Conservation (phyloP, 2,113 vertebrate species). For the Chrysochloris asiatica region DNA sequence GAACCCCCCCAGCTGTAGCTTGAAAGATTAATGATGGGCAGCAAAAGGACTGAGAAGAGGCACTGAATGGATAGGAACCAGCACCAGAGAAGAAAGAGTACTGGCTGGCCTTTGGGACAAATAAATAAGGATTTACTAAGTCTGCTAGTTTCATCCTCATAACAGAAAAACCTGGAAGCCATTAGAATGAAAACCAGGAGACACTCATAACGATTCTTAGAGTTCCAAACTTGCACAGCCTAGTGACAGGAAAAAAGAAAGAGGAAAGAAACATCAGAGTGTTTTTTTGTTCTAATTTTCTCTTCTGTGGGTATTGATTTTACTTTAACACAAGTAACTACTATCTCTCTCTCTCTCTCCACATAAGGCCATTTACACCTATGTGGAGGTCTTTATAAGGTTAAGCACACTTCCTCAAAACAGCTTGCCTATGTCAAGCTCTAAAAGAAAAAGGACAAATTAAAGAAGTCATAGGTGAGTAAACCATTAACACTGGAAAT, state of each 20-base stretch:
- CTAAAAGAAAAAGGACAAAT: slow-evolving; percentile 65
- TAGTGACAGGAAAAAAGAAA: slow-evolving; percentile 45
- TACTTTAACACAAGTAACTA: slow-evolving; percentile 62
- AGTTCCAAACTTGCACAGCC: slow-evolving; percentile 40
- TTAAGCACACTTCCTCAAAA: slow-evolving; percentile 66
- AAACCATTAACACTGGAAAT: slow-evolving; percentile 71
- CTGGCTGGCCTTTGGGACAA: slow-evolving; percentile 68
- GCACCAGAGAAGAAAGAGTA: slow-evolving; percentile 62
- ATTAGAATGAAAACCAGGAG: slow-evolving; percentile 68
- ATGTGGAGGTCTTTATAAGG: slow-evolving; percentile 59
- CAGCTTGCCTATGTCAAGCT: slow-evolving; percentile 16
- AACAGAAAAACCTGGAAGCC: slow-evolving; percentile 63
- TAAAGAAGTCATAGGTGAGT: slow-evolving; percentile 62
- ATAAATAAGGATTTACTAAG: slow-evolving; percentile 74
- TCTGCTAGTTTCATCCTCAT: slow-evolving; percentile 56
- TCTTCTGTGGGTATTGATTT: slow-evolving; percentile 71
- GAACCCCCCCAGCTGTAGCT: slow-evolving; percentile 68
- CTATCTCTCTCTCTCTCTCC: slow-evolving; percentile 10
- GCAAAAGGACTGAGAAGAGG: slow-evolving; percentile 63
- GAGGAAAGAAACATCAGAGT: slow-evolving; percentile 12
- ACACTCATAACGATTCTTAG: slow-evolving; percentile 62
- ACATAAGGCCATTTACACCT: slow-evolving; percentile 37
- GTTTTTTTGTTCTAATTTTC: slow-evolving; percentile 62
- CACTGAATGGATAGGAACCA: slow-evolving; percentile 68
- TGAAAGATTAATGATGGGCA: slow-evolving; percentile 76